Percentiles rank a stretch among this genome's conserved stretches.
phyloP scores from a whole-genome alignment of 2,113 vertebrate species.

The Phylloscopus trochiloides region DNA sequence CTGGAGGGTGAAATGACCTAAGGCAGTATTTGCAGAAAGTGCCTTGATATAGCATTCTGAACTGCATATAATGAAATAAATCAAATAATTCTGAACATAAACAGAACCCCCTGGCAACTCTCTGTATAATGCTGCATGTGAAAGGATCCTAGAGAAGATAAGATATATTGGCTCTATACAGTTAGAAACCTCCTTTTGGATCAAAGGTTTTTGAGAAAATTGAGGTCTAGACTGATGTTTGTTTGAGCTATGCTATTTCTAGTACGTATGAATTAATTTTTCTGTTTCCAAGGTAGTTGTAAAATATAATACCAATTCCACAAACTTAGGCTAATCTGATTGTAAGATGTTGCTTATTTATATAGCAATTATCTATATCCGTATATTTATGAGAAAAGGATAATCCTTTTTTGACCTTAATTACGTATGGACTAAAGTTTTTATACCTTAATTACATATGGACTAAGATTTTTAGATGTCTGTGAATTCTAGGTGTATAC shows the following conservation, averaged over 20 bases:
- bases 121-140: not conserved
- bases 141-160: not conserved
- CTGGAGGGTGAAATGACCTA: not conserved
- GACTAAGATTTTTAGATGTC: slow-evolving; percentile 11
- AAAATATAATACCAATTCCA: not conserved
- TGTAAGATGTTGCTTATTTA: slow-evolving; percentile 12
- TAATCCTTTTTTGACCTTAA: not conserved
- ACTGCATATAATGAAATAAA: not conserved
- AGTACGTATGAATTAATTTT: not conserved
- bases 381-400: slow-evolving; percentile 26
- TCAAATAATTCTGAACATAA: not conserved
- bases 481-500: not conserved
- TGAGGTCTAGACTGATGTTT: not conserved
- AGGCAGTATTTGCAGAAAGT: not conserved
- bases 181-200: not conserved
- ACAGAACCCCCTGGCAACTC: not conserved
- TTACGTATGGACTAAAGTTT: slow-evolving; percentile 21
- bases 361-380: not conserved
- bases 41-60: not conserved
- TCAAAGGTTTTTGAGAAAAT: not conserved
- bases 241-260: not conserved
- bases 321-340: not conserved
- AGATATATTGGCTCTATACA: not conserved
- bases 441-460: not conserved
- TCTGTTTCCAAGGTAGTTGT: not conserved